phyloP scores from a whole-genome alignment of 2,797 vertebrate genomes.

The Cyprinella venusta region DNA sequence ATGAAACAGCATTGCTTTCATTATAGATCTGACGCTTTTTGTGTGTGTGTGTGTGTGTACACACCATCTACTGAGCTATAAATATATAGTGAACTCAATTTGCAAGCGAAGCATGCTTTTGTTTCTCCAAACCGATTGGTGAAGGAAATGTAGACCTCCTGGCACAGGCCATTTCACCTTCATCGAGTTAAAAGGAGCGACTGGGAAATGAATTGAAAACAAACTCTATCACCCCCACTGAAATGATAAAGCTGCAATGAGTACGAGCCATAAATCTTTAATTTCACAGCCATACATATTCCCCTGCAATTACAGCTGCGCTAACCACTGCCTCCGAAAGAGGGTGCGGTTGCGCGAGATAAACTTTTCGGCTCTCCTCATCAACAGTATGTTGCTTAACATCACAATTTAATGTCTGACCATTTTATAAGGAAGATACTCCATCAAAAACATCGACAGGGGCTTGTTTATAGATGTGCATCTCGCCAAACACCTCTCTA shows the following conservation, averaged over 20 bases:
- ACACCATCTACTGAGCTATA: neutral
- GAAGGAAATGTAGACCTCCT: neutral
- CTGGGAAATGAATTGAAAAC: slow-evolving; percentile 48
- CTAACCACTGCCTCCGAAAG: slow-evolving; percentile 65
- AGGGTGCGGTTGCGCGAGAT: slow-evolving; percentile 69
- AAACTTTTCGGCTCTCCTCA: slow-evolving; percentile 66
- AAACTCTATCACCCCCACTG: slow-evolving; percentile 30
- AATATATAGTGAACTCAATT: slow-evolving; percentile 20
- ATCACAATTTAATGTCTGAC: neutral
- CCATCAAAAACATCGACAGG: neutral
- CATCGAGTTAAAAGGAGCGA: slow-evolving; percentile 10
- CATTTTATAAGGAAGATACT: neutral
- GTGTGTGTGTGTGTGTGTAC: neutral
- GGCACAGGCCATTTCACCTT: slow-evolving; percentile 8
- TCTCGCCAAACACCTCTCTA: neutral
- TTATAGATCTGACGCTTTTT: too few relatives aligned
- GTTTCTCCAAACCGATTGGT: neutral
- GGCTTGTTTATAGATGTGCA: too few relatives aligned
- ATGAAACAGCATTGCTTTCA: neutral
- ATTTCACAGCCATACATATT: slow-evolving; percentile 56
- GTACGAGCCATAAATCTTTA: slow-evolving; percentile 53
- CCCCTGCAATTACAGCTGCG: slow-evolving; percentile 52
- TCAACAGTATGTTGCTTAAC: slow-evolving; percentile 41
- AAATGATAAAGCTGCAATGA: slow-evolving; percentile 57
- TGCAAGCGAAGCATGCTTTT: slow-evolving; percentile 2